These are phyloP conservation scores for Apostichopus californicus DNA, from an alignment of 35 echinoderm and acorn worm genomes.

Conservation along the genomic window DNA sequence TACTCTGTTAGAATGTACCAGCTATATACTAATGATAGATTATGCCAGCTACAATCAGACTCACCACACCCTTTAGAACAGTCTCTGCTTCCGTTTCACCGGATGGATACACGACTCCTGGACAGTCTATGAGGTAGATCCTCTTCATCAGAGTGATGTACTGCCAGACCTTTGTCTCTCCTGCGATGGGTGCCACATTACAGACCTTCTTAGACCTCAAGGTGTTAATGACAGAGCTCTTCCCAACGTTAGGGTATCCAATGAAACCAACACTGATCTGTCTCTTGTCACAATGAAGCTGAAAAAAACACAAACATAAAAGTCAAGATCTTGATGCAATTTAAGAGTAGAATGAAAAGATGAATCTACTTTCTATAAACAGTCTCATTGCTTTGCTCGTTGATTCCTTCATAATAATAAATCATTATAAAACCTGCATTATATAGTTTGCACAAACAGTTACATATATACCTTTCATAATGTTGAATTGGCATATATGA, in stretches of 20 bases:
- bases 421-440: too few relatives aligned
- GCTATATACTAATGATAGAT: too few relatives aligned
- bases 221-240: conserved; percentile 98
- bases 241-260: conserved; percentile 95
- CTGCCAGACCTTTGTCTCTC: conserved; percentile 99
- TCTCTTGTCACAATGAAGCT: conserved; percentile 95
- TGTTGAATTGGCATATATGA: neutral
- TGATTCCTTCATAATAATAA: too few relatives aligned
- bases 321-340: neutral
- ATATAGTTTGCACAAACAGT: too few relatives aligned
- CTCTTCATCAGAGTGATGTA: conserved; percentile 98
- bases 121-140: conserved; percentile 97
- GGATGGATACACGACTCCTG: conserved; percentile 84
- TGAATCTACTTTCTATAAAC: too few relatives aligned
- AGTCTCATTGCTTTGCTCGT: too few relatives aligned
- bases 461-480: too few relatives aligned
- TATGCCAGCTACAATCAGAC: neutral
- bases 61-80: conserved; percentile 94
- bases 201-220: conserved; percentile 89
- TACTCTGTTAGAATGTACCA: too few relatives aligned
- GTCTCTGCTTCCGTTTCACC: conserved; percentile 88
- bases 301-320: conserved; percentile 17
- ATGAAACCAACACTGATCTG: conserved; percentile 98
- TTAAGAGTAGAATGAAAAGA: too few relatives aligned
- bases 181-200: conserved; percentile 92